A percentile compares a stretch with the other conserved stretches of the same genome.
Evolutionary conservation across 2,888 invertebrate species (phyloP).

Genomic region (Temnothorax unifasciatus): DNA sequence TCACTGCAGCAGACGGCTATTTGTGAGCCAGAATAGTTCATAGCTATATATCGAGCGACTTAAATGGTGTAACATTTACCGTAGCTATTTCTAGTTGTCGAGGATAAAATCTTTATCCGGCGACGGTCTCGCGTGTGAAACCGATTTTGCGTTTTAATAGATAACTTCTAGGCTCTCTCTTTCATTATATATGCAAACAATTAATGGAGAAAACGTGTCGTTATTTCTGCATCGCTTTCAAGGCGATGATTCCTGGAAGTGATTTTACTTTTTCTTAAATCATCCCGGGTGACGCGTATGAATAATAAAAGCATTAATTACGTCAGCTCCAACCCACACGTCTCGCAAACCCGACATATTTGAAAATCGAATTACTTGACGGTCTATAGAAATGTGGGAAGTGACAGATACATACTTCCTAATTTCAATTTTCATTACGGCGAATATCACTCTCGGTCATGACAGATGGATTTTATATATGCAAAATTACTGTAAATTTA

Average conservation of each 20-base stretch:
- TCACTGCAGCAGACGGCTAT: conserved; percentile 39
- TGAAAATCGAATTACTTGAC: background rate
- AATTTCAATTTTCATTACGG: conserved; percentile 20
- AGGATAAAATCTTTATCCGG: background rate
- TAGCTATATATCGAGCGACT: background rate
- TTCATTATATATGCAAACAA: background rate
- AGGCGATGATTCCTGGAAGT: background rate
- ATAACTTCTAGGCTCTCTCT: background rate
- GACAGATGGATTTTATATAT: background rate
- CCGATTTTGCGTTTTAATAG: background rate
- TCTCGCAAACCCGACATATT: background rate
- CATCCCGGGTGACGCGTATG: too few species aligned
- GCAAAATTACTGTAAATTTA: background rate
- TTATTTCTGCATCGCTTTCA: background rate
- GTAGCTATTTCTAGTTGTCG: background rate
- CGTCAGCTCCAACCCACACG: background rate
- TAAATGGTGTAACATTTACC: conserved; percentile 29
- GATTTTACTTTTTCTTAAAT: background rate
- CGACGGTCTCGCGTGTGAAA: background rate
- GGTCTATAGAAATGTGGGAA: background rate
- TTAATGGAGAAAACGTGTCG: background rate
- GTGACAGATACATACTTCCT: background rate
- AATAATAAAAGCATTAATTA: conserved; percentile 22
- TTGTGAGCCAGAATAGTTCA: conserved; percentile 40
- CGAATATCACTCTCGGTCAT: background rate